Conservation (phyloP, 2,113 vertebrate genomes). For the Megalops atlanticus region DNA sequence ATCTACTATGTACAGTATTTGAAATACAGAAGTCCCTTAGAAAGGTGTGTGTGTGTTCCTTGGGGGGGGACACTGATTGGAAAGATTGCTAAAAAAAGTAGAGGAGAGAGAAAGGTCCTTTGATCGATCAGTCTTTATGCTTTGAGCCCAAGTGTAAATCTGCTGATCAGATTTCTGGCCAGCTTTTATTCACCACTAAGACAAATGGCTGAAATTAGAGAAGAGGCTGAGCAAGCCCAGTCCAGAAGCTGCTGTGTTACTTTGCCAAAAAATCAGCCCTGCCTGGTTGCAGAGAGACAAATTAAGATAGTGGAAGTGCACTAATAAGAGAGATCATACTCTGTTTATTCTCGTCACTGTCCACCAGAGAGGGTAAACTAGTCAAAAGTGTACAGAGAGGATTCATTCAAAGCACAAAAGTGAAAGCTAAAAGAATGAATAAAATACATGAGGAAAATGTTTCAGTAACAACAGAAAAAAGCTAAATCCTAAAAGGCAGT, state of each 20-base stretch:
- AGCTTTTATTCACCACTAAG: conserved; percentile 41
- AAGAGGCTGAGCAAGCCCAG: conserved; percentile 23
- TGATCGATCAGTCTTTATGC: conserved; percentile 41
- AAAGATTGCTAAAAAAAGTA: conserved; percentile 17
- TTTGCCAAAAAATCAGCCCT: conserved; percentile 34
- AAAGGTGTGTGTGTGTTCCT: too few relatives aligned
- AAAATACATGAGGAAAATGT: conserved; percentile 14
- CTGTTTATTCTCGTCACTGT: conserved; percentile 8
- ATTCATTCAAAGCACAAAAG: conserved; percentile 26
- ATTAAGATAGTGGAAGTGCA: conserved; percentile 38
- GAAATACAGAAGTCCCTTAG: neutral
- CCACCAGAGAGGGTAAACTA: conserved; percentile 27
- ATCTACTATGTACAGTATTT: neutral
- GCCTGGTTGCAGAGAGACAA: conserved; percentile 40
- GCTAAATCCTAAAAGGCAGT: neutral
- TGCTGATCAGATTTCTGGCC: conserved; percentile 35
- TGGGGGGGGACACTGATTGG: too few relatives aligned
- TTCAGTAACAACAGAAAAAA: conserved; percentile 9
- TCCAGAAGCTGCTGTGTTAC: conserved; percentile 32
- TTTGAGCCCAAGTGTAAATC: conserved; percentile 33
- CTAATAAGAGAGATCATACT: conserved; percentile 53
- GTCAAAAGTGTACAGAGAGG: conserved; percentile 34
- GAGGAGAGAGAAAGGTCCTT: conserved; percentile 22
- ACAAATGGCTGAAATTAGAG: conserved; percentile 45
- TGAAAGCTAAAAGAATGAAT: conserved; percentile 1